Evolutionary conservation across 2,113 vertebrate species (phyloP).

Genomic region (Pseudopipra pipra): DNA sequence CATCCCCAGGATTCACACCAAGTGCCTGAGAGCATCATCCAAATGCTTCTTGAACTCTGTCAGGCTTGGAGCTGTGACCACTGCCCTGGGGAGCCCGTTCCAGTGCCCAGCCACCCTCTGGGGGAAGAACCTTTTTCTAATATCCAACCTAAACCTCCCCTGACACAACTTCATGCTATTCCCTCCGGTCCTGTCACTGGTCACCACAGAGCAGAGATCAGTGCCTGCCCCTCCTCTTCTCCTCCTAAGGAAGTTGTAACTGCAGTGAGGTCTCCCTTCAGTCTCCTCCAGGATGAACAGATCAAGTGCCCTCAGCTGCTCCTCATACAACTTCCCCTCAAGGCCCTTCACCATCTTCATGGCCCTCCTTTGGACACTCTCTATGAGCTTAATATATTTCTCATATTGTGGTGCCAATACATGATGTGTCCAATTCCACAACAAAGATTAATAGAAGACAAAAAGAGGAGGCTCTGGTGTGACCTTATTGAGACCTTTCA

Average conservation of each 20-base stretch:
- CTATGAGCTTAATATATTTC: background rate
- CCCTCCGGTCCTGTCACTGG: background rate
- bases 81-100: background rate
- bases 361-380: background rate
- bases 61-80: background rate
- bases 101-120: background rate
- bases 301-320: fast-evolving
- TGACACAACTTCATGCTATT: background rate
- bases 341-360: too few relatives aligned
- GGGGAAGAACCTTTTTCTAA: background rate
- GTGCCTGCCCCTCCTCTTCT: background rate
- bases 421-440: background rate
- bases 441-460: background rate
- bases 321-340: too few relatives aligned
- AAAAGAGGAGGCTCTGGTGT: background rate
- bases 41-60: background rate
- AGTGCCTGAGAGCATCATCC: background rate
- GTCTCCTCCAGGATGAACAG: background rate
- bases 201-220: background rate
- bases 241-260: too few relatives aligned
- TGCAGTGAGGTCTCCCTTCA: background rate
- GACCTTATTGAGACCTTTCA: background rate
- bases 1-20: background rate
- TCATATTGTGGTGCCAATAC: background rate
- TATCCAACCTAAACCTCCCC: background rate